Conservation (phyloP, 1,140 invertebrate genomes). For the Bombus sylvicola region DNA sequence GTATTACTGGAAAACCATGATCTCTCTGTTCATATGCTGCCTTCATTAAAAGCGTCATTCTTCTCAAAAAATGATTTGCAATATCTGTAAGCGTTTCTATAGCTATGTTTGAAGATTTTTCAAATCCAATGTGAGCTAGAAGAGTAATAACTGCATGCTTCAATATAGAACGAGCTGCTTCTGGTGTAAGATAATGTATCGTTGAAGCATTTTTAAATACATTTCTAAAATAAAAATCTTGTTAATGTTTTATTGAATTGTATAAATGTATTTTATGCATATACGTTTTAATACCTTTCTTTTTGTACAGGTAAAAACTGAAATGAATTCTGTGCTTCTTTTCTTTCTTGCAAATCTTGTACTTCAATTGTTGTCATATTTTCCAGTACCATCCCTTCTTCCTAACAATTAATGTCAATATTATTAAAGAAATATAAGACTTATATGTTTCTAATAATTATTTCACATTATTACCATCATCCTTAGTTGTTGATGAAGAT, state of each 20-base stretch:
- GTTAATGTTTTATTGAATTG: constrained; percentile 1
- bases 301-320: constrained; percentile 64
- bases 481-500: constrained; percentile 76
- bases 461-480: constrained; percentile 72
- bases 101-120: constrained; percentile 82
- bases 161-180: constrained; percentile 74
- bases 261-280: not conserved
- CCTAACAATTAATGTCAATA: constrained; percentile 48
- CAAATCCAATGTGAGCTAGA: constrained; percentile 81
- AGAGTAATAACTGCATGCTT: constrained; percentile 78
- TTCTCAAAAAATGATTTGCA: constrained; percentile 82
- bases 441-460: not conserved
- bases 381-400: constrained; percentile 73
- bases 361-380: constrained; percentile 72
- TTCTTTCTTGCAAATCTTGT: constrained; percentile 49
- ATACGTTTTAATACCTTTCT: constrained; percentile 63
- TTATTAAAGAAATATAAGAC: constrained; percentile 4
- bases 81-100: constrained; percentile 84
- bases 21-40: constrained; percentile 82
- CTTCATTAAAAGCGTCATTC: constrained; percentile 83
- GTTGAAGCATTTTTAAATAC: constrained; percentile 59
- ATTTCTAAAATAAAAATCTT: constrained; percentile 40
- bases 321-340: constrained; percentile 66
- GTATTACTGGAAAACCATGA: constrained; percentile 83
- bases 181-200: constrained; percentile 71